Evolutionary conservation across 1,140 invertebrate genomes (phyloP).

Genomic region (Drosophila bocqueti): DNA sequence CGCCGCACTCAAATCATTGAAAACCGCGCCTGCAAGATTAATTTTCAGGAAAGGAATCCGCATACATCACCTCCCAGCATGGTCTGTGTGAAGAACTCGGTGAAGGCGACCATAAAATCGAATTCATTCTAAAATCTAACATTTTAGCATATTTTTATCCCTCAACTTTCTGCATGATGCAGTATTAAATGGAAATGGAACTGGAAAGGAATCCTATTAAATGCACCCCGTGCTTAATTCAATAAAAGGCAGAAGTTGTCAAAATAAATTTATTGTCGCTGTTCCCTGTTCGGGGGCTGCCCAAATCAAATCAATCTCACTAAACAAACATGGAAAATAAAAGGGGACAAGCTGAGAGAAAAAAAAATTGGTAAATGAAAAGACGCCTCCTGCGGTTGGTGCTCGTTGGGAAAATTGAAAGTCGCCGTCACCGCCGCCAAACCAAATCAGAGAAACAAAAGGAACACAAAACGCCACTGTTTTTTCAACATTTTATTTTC

Average conservation of each 20-base stretch:
- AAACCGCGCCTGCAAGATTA: too few species aligned
- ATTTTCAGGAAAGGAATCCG: not conserved
- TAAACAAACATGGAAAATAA: slow-evolving; percentile 47
- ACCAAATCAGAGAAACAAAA: slow-evolving; percentile 44
- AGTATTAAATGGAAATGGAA: not conserved
- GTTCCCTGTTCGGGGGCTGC: slow-evolving; percentile 17
- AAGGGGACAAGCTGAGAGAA: slow-evolving; percentile 15
- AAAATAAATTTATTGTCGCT: slow-evolving; percentile 43
- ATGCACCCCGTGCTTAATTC: not conserved
- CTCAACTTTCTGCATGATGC: not conserved
- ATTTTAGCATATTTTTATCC: not conserved
- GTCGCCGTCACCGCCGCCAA: slow-evolving; percentile 20
- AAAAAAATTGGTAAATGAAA: slow-evolving; percentile 34
- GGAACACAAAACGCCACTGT: slow-evolving; percentile 12
- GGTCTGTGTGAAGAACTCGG: slow-evolving; percentile 29
- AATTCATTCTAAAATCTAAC: not conserved
- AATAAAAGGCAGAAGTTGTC: not conserved
- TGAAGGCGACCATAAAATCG: not conserved
- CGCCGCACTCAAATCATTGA: slow-evolving; percentile 19
- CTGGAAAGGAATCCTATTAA: not conserved
- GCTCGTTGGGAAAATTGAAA: slow-evolving; percentile 46
- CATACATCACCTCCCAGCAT: slow-evolving; percentile 28
- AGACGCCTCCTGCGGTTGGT: slow-evolving; percentile 21
- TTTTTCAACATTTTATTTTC: slow-evolving; percentile 53
- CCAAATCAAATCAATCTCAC: slow-evolving; percentile 63